phyloP scores from a whole-genome alignment of 2,797 vertebrate species.

The Kryptopterus vitreolus region DNA sequence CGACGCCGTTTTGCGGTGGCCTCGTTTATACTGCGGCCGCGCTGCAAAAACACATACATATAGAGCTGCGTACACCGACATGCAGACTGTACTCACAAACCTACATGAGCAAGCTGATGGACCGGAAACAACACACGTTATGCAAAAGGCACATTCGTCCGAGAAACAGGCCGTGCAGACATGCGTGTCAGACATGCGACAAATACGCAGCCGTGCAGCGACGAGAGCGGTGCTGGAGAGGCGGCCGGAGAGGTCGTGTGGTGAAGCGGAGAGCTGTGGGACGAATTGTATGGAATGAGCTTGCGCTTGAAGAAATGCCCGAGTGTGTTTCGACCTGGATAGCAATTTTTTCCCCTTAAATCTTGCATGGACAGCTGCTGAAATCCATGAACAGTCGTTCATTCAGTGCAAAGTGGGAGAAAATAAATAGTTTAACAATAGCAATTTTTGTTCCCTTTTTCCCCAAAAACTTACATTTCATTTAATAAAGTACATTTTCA shows the following conservation, averaged over 20 bases:
- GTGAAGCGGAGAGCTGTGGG: not conserved
- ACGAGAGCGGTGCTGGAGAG: not conserved
- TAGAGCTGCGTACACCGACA: constrained; percentile 83
- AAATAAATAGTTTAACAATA: too few species aligned
- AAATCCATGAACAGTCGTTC: not conserved
- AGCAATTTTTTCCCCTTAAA: too few species aligned
- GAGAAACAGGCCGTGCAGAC: not conserved
- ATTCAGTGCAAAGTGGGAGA: too few species aligned
- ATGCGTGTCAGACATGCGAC: constrained; percentile 58
- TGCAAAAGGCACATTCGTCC: not conserved
- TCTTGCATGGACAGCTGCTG: not conserved
- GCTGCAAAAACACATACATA: constrained; percentile 96
- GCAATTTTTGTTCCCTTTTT: too few species aligned
- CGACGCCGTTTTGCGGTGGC: constrained; percentile 99
- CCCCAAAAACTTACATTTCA: too few species aligned
- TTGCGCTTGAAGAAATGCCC: too few species aligned
- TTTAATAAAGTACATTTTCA: too few species aligned
- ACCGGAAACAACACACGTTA: not conserved
- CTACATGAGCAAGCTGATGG: constrained; percentile 18
- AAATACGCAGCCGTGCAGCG: not conserved
- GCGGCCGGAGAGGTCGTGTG: not conserved
- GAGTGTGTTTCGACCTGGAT: not conserved
- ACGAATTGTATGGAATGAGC: too few species aligned
- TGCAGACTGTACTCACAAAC: constrained; percentile 84
- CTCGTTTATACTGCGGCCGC: constrained; percentile 92